Conservation (phyloP, 2,888 invertebrate genomes). For the Drosophila infuscata region DNA sequence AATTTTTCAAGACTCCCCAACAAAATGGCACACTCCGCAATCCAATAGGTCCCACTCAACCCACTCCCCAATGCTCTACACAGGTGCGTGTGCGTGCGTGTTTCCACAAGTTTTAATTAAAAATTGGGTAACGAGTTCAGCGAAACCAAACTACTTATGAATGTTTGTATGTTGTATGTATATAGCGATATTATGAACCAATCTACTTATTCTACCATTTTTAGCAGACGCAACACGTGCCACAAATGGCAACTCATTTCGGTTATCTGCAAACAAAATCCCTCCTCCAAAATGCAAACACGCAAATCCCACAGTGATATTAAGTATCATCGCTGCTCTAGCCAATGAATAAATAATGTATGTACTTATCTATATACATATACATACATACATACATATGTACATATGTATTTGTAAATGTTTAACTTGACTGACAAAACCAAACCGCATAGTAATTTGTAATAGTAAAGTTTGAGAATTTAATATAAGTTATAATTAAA, state of each 20-base stretch:
- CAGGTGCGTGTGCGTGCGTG: conserved; percentile 44
- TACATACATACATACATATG: not conserved
- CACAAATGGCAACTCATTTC: conserved; percentile 23
- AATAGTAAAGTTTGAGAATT: not conserved
- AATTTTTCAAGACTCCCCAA: conserved; percentile 23
- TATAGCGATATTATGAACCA: not conserved
- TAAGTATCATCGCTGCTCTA: conserved; percentile 1
- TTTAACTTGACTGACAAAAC: not conserved
- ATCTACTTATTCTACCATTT: conserved; percentile 34
- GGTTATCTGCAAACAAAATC: not conserved
- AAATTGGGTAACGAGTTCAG: conserved; percentile 25
- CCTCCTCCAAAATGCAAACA: not conserved
- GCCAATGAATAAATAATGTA: not conserved
- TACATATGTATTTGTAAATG: not conserved
- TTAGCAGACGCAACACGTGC: conserved; percentile 32
- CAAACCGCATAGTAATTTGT: not conserved
- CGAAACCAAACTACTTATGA: conserved; percentile 28
- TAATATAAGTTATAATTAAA: not conserved
- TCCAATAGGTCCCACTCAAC: not conserved
- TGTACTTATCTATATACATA: not conserved
- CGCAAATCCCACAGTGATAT: not conserved
- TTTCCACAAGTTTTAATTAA: conserved; percentile 51
- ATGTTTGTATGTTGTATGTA: not conserved
- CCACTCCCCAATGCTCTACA: not conserved
- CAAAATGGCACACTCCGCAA: not conserved